A percentile compares a stretch with the other conserved stretches of the same genome.
Evolutionary conservation across 2,113 vertebrate species (phyloP).

Genomic region (Bagarius yarrelli): DNA sequence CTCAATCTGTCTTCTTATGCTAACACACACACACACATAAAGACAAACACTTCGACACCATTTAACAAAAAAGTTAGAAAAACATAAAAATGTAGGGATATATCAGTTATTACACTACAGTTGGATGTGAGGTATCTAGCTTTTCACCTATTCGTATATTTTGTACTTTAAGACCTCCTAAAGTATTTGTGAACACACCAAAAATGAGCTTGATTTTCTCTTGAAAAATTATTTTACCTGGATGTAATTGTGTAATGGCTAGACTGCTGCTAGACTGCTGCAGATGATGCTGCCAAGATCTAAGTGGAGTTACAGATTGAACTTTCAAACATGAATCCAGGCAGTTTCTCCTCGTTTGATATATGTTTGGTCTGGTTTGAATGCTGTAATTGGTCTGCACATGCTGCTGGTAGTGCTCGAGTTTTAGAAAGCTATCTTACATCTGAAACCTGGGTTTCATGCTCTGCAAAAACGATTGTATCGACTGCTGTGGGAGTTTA

Average conservation of each 20-base stretch:
- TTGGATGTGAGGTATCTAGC: neutral
- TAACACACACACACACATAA: conserved; percentile 13
- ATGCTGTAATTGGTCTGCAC: neutral
- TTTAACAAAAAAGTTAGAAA: neutral
- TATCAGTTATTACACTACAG: neutral
- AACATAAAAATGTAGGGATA: conserved; percentile 3
- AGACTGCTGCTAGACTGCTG: neutral
- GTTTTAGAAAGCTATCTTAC: neutral
- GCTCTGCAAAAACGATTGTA: neutral
- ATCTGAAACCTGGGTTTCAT: neutral
- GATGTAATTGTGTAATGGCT: neutral
- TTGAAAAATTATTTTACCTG: neutral
- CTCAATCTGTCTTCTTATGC: conserved; percentile 41
- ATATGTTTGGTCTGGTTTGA: neutral
- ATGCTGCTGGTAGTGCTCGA: neutral
- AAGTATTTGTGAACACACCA: neutral
- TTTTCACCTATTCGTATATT: neutral
- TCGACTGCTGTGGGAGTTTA: conserved; percentile 33
- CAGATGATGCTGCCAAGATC: neutral
- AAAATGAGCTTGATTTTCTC: neutral
- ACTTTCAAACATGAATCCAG: neutral
- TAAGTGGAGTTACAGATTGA: neutral
- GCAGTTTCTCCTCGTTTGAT: neutral
- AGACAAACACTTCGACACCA: conserved; percentile 11
- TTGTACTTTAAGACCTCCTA: neutral